Evolutionary conservation across 2,113 vertebrate genomes (phyloP), one percentile per base, ranked within the genome.

Genomic region (Cinclus cinclus): DNA sequence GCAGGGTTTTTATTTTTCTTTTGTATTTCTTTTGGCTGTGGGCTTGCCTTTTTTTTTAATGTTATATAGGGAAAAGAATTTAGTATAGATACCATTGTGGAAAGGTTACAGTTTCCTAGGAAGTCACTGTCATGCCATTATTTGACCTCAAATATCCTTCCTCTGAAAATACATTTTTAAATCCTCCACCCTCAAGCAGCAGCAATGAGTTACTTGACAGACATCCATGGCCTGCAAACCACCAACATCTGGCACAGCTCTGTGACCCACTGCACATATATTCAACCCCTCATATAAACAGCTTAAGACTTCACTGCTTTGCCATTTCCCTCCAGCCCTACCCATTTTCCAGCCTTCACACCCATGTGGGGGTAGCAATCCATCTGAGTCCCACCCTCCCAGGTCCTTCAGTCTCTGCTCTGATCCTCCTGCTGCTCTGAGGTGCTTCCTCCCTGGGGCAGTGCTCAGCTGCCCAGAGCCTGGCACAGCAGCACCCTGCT

Each of bases 331-430:
- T 28, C 27, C 53, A 68, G 24, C 28, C 55, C 30, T 30, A 23
- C 31, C 23, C 5, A 7, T 59, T 64, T 64, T 35, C n/a, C 37
- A 76, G 27, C 21, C 27, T 12, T 18, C 35, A 13, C 10, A 7
- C 4, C 33, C 13, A 24, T 1, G 10, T 27, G 28, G 16, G 58
- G 16, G 18, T 55, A 76, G 6, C 27, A 35, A 33, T 27, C 21
- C 33, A 33, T 8, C 33, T 1, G 2, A 1, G 0, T 6, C 5
- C 1, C 25, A 55, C 8, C 8, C 11, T 68, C 13, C 33, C 47
- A 53, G 23, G 0, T 50, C 52, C 47, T 58, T 53, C 69, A 70
- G n/a, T 55, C 35, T 80, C 47, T 65, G 15, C 3, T 12, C 10
- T 46, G 41, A 7, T 9, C 4, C 11, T 23, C 4, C 9, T 16